phyloP scores from a whole-genome alignment of 2,797 vertebrate genomes.

The Halcyon leucocephala region DNA sequence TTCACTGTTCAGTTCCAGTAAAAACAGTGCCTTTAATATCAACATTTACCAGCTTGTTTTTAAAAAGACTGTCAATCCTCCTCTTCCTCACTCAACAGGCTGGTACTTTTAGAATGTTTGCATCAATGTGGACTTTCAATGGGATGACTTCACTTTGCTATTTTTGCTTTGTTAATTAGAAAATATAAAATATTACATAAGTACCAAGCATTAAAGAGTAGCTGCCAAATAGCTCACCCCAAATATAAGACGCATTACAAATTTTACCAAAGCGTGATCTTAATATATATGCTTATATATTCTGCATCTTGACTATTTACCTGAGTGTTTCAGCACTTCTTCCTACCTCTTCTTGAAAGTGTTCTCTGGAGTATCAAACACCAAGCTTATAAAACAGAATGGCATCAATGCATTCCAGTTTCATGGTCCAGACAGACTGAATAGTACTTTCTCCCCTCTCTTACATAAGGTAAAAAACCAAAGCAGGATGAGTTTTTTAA shows the following conservation, averaged over 20 bases:
- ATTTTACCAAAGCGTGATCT: neutral
- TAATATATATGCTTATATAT: neutral
- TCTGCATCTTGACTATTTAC: neutral
- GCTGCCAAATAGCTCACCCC: neutral
- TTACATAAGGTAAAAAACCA: neutral
- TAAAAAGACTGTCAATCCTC: conserved; percentile 25
- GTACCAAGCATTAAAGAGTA: conserved; percentile 31
- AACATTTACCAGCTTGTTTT: conserved; percentile 40
- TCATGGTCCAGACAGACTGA: neutral
- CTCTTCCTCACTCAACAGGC: neutral
- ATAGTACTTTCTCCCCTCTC: neutral
- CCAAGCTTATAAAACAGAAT: neutral
- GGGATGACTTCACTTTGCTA: conserved; percentile 57
- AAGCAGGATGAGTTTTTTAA: neutral
- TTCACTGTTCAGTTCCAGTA: conserved; percentile 23
- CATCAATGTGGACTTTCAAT: conserved; percentile 44
- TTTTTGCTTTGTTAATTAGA: conserved; percentile 61
- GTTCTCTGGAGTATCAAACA: neutral
- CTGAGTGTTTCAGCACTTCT: neutral
- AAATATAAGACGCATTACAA: neutral
- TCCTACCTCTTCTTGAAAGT: neutral
- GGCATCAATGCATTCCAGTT: neutral
- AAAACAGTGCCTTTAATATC: conserved; percentile 29
- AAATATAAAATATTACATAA: conserved; percentile 53
- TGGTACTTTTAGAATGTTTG: conserved; percentile 51